Conservation (phyloP, 2,797 vertebrate genomes). For the Florisuga fusca region DNA sequence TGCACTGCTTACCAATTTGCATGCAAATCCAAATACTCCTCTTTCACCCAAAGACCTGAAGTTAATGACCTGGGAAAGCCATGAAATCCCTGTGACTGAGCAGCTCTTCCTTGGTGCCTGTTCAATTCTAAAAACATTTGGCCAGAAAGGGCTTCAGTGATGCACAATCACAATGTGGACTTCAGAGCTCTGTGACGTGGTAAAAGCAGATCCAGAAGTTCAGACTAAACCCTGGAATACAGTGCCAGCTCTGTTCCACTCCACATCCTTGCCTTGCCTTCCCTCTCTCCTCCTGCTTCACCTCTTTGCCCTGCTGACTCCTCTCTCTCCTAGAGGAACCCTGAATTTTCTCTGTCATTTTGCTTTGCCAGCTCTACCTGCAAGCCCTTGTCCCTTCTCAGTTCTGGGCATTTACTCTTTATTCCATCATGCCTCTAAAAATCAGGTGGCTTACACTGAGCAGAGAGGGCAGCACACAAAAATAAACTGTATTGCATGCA, state of each 20-base stretch:
- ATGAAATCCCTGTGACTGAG: background rate
- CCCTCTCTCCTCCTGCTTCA: background rate
- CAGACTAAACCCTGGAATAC: background rate
- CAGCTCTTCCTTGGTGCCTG: background rate
- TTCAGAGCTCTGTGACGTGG: background rate
- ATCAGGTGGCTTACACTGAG: background rate
- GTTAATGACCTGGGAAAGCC: background rate
- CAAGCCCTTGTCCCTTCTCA: background rate
- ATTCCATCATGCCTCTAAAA: background rate
- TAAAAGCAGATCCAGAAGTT: background rate
- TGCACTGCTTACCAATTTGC: accelerated
- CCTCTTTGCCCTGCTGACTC: background rate
- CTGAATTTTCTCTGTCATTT: background rate
- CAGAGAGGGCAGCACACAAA: background rate
- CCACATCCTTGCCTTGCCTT: background rate
- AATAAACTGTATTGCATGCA: background rate
- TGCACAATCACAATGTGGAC: background rate
- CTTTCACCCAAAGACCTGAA: background rate
- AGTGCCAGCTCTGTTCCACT: background rate
- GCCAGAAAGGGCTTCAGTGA: background rate
- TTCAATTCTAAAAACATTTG: background rate
- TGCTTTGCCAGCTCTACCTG: background rate
- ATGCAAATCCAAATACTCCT: background rate
- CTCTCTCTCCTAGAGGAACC: background rate
- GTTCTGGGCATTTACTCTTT: background rate